Percentiles rank a stretch among this genome's conserved stretches.
These are phyloP conservation scores for Phymorhynchus buccinoides DNA, from an alignment of 1,140 invertebrate species.

Conservation along the genomic window DNA sequence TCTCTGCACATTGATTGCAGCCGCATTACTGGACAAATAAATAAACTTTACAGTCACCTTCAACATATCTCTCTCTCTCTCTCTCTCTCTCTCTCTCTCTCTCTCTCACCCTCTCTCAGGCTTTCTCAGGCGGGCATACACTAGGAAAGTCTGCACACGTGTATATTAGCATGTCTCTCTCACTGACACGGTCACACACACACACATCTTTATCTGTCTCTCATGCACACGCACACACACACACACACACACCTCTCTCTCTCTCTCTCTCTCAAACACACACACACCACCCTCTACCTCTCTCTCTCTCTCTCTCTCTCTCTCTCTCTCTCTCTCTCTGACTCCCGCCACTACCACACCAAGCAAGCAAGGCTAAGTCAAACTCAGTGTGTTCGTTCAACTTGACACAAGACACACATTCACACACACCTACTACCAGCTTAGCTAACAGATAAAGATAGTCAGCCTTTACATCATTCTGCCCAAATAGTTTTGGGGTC, in stretches of 20 bases:
- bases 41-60: too few relatives aligned
- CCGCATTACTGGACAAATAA: too few relatives aligned
- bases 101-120: neutral
- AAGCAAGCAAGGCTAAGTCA: too few relatives aligned
- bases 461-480: neutral
- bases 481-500: neutral
- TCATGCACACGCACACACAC: too few relatives aligned
- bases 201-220: too few relatives aligned
- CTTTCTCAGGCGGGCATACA: neutral
- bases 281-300: neutral
- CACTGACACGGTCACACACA: too few relatives aligned
- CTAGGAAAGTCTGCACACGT: too few relatives aligned
- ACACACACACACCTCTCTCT: neutral
- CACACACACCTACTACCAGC: too few relatives aligned
- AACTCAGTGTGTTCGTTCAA: neutral
- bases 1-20: too few relatives aligned
- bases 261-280: neutral
- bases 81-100: slow-evolving; percentile 6
- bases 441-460: neutral
- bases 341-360: neutral
- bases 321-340: neutral
- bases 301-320: neutral
- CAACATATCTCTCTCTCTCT: neutral
- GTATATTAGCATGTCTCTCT: too few relatives aligned
- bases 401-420: neutral